A percentile compares a stretch with the other conserved stretches of the same genome.
These are phyloP conservation scores for Hylaeus volcanicus DNA, from an alignment of 1,140 invertebrate genomes.

Conservation along the genomic window DNA sequence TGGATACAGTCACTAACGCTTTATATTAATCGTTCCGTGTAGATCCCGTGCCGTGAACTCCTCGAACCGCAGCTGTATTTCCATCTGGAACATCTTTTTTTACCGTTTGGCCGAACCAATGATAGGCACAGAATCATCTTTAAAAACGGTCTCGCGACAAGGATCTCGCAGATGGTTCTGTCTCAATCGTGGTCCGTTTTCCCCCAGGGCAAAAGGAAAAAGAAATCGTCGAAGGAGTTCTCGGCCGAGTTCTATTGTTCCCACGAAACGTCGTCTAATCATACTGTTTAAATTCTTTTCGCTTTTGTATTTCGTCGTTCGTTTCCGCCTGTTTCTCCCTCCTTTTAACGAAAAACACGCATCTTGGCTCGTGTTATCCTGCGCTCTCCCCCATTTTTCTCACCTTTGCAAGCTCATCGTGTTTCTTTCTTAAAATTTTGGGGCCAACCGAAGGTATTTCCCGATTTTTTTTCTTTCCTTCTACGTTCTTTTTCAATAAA, in stretches of 20 bases:
- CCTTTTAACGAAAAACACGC: background rate
- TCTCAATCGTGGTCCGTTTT: conserved; percentile 3
- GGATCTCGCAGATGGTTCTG: background rate
- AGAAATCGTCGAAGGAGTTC: conserved; percentile 59
- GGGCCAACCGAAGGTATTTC: no score
- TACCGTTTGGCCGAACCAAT: conserved; percentile 1
- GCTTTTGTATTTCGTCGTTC: conserved; percentile 41
- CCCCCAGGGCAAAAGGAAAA: conserved; percentile 19
- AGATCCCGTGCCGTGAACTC: conserved; percentile 69
- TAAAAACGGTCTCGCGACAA: conserved; percentile 15
- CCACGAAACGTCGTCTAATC: conserved; percentile 65
- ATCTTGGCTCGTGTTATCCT: no score
- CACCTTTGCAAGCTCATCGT: no score
- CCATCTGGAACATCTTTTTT: background rate
- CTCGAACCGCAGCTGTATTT: conserved; percentile 38
- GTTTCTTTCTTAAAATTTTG: no score
- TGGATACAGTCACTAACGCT: conserved; percentile 78
- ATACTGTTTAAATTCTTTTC: conserved; percentile 68
- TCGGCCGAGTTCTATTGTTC: conserved; percentile 53
- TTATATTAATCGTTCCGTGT: conserved; percentile 73
- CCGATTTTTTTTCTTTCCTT: no score
- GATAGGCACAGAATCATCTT: conserved; percentile 24
- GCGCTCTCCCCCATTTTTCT: no score
- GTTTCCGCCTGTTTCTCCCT: conserved; percentile 3
- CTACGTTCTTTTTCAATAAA: no score